A percentile compares a stretch with the other conserved stretches of the same genome.
These are phyloP conservation scores for Yponomeuta malinellus DNA, from an alignment of 2,888 invertebrate genomes.

Conservation along the genomic window DNA sequence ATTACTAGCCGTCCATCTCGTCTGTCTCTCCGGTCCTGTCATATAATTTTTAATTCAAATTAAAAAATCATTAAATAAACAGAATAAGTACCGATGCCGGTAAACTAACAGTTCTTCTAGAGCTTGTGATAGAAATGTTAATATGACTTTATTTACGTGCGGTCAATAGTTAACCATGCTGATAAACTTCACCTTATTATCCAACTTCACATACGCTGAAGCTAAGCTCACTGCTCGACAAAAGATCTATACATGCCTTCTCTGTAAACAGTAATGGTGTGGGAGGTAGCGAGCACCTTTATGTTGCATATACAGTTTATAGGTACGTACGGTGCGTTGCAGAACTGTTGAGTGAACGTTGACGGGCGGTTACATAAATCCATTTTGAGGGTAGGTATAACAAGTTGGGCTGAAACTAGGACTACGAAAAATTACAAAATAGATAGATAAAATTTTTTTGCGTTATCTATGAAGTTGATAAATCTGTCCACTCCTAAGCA, in stretches of 20 bases:
- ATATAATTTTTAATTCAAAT: no score
- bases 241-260: background rate
- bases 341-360: background rate
- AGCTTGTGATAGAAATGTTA: no score
- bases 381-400: background rate
- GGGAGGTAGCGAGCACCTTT: background rate
- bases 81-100: no score
- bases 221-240: background rate
- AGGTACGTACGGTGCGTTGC: background rate
- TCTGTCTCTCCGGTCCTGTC: no score
- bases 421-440: background rate
- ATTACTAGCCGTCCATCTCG: no score
- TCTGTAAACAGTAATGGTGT: background rate
- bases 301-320: background rate
- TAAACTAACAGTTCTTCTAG: no score
- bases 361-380: background rate
- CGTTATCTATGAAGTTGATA: no score
- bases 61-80: no score
- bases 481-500: no score
- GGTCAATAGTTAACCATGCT: background rate
- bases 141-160: no score
- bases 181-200: background rate
- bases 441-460: no score
- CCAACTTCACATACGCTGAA: background rate
- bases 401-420: background rate